Conservation (phyloP, 2,113 vertebrate species). For the Collichthys lucidus region DNA sequence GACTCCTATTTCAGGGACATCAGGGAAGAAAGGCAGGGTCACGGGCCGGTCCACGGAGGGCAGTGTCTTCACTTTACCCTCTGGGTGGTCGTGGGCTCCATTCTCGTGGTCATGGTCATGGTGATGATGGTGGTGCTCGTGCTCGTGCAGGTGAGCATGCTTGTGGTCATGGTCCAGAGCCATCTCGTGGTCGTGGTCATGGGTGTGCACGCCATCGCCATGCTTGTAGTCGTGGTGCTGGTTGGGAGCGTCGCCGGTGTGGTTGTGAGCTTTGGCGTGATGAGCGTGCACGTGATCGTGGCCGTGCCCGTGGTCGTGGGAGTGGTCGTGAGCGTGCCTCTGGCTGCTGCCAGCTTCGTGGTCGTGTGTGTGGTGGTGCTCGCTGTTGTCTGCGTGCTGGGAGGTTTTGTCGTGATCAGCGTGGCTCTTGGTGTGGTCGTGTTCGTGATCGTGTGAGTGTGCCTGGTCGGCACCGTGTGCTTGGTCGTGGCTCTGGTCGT, state of each 20-base stretch:
- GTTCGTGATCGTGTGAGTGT: conserved; percentile 63
- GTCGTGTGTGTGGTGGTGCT: conserved; percentile 80
- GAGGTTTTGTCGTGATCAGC: conserved; percentile 41
- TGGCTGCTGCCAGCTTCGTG: conserved; percentile 48
- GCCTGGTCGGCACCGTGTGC: conserved; percentile 1
- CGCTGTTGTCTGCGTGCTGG: conserved; percentile 30
- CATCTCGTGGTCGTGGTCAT: conserved; percentile 81
- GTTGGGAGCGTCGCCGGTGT: conserved; percentile 57
- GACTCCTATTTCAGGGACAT: conserved; percentile 47
- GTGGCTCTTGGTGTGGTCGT: conserved; percentile 74
- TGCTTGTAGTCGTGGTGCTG: conserved; percentile 80
- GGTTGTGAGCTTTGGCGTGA: conserved; percentile 78
- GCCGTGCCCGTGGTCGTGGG: conserved; percentile 69
- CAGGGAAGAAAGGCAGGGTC: conserved; percentile 64
- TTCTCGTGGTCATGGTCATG: conserved; percentile 62
- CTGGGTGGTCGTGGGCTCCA: conserved; percentile 10
- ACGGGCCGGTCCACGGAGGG: conserved; percentile 59
- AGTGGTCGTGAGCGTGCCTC: conserved; percentile 71
- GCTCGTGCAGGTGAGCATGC: conserved; percentile 78
- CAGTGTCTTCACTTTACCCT: conserved; percentile 65
- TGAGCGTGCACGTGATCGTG: conserved; percentile 79
- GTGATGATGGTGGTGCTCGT: conserved; percentile 85
- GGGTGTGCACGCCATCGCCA: conserved; percentile 55
- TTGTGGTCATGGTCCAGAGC: conserved; percentile 82
- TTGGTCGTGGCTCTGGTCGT: conserved; percentile 27